Evolutionary conservation across 2,888 invertebrate genomes (phyloP).

Genomic region (Cryptus armator): DNA sequence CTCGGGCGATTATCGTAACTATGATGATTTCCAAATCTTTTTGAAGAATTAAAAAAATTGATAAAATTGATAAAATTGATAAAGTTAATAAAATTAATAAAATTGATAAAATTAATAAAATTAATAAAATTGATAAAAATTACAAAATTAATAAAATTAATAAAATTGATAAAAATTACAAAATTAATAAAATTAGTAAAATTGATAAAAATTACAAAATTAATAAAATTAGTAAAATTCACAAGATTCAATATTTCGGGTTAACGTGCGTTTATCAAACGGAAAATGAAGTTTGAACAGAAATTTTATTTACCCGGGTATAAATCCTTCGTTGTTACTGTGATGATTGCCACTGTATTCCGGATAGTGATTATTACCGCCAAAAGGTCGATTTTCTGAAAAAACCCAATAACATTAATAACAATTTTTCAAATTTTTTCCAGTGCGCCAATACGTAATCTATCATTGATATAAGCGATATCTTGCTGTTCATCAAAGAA

Average conservation of each 20-base stretch:
- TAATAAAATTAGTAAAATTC: no score
- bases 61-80: not conserved
- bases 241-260: no score
- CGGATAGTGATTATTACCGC: not conserved
- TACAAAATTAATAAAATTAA: no score
- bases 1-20: constrained; percentile 16
- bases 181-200: not conserved
- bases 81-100: not conserved
- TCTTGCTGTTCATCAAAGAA: not conserved
- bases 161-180: not conserved
- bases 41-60: not conserved
- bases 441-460: not conserved
- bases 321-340: constrained; percentile 30
- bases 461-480: constrained; percentile 1
- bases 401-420: not conserved
- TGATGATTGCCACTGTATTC: constrained; percentile 26
- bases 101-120: not conserved
- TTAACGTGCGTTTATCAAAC: not conserved
- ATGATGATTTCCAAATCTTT: constrained; percentile 44
- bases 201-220: not conserved
- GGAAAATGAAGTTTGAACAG: not conserved
- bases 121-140: not conserved
- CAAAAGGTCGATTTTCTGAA: constrained; percentile 1
- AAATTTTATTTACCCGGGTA: constrained; percentile 40
- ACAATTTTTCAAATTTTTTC: not conserved